These are phyloP conservation scores for Fregetta grallaria DNA, from an alignment of 2,113 vertebrate genomes.

Conservation along the genomic window DNA sequence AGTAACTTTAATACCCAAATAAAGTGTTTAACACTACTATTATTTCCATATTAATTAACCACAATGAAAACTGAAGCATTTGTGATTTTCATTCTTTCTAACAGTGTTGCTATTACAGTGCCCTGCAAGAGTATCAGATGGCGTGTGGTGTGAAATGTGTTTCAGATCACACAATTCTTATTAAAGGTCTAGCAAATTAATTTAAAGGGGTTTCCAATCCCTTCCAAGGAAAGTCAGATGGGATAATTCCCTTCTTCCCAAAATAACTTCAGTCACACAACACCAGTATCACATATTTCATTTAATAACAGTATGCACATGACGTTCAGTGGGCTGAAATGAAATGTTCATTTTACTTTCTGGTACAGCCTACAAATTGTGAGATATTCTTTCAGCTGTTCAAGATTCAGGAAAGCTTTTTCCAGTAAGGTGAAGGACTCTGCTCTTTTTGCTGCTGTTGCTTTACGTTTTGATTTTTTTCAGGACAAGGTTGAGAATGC, in stretches of 20 bases:
- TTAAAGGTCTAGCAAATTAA: background rate
- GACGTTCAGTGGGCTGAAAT: background rate
- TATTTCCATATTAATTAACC: background rate
- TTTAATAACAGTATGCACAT: background rate
- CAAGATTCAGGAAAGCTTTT: background rate
- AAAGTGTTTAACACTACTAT: background rate
- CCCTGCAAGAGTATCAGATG: background rate
- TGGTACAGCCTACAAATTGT: background rate
- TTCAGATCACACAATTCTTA: background rate
- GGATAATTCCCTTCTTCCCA: background rate
- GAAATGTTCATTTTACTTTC: too few relatives aligned
- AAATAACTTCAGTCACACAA: background rate
- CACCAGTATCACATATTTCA: background rate
- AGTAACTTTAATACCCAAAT: background rate
- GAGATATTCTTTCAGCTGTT: background rate
- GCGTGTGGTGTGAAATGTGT: background rate
- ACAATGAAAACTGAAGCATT: background rate
- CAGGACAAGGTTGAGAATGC: background rate
- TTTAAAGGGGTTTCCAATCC: background rate
- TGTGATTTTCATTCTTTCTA: background rate
- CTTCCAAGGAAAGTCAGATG: background rate
- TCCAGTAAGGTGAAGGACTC: background rate
- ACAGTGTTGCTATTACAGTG: background rate
- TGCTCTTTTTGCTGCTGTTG: background rate
- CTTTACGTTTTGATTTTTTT: background rate